Conservation (phyloP, 2,797 vertebrate species). For the Rhinoraja longicauda region DNA sequence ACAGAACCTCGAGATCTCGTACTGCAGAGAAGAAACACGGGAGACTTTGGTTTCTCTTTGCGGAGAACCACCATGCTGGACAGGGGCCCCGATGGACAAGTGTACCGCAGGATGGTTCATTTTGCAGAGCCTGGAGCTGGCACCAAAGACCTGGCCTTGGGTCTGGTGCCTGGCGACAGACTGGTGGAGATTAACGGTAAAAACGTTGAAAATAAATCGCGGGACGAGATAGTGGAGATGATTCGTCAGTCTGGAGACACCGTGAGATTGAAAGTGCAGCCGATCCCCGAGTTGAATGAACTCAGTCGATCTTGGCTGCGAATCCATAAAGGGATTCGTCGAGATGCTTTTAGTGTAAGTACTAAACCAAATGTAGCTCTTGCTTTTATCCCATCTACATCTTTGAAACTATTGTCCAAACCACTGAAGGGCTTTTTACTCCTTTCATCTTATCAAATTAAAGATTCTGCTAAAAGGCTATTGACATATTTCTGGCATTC, state of each 20-base stretch:
- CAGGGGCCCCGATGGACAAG: conserved; percentile 72
- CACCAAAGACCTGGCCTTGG: conserved; percentile 85
- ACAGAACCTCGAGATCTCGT: conserved; percentile 74
- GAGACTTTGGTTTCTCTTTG: conserved; percentile 91
- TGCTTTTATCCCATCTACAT: not conserved
- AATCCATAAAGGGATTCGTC: conserved; percentile 66
- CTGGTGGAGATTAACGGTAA: conserved; percentile 87
- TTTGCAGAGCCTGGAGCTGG: conserved; percentile 91
- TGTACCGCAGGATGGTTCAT: conserved; percentile 82
- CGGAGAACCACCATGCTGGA: conserved; percentile 92
- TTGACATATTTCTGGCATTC: not conserved
- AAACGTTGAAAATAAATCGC: conserved; percentile 87
- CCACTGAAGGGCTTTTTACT: not conserved
- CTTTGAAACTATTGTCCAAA: not conserved
- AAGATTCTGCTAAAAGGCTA: not conserved
- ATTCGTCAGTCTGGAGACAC: conserved; percentile 92
- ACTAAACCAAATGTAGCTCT: conserved; percentile 17
- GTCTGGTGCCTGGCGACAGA: conserved; percentile 86
- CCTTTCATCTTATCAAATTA: not conserved
- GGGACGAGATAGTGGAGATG: conserved; percentile 97
- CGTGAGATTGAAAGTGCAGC: conserved; percentile 87
- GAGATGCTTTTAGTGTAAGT: conserved; percentile 80
- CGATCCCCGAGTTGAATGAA: conserved; percentile 92
- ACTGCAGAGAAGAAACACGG: conserved; percentile 84
- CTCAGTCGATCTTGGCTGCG: conserved; percentile 87